Evolutionary conservation across 92 coral and sea anemone species (phyloP).

Genomic region (Epizoanthus stellaris): DNA sequence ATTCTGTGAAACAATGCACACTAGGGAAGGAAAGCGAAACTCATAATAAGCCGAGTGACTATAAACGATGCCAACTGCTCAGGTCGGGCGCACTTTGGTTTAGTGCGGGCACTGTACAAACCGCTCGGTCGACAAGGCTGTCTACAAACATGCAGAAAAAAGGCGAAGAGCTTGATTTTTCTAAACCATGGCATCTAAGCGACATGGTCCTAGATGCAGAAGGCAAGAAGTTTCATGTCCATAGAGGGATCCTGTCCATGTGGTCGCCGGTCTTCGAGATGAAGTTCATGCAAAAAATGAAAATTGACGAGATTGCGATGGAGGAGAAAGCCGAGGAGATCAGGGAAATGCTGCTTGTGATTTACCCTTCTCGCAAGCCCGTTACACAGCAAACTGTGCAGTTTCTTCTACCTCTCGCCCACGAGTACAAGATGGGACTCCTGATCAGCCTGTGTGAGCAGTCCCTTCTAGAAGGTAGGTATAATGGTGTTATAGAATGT

Average conservation of each 20-base stretch:
- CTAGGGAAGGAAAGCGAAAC: not conserved
- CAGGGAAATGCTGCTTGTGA: conserved; percentile 73
- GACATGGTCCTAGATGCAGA: conserved; percentile 69
- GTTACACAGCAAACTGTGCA: conserved; percentile 75
- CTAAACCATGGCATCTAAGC: conserved; percentile 85
- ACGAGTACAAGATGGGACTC: conserved; percentile 87
- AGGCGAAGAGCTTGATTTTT: conserved; percentile 77
- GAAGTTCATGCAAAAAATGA: conserved; percentile 73
- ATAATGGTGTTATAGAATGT: too few species aligned
- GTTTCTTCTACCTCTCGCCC: conserved; percentile 69
- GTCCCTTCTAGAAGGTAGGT: conserved; percentile 49
- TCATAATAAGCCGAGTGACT: not conserved
- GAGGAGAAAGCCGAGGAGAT: conserved; percentile 75
- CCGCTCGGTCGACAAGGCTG: not conserved
- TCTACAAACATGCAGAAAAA: conserved; percentile 71
- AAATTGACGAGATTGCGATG: conserved; percentile 64
- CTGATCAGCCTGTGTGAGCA: conserved; percentile 81
- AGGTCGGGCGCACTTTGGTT: not conserved
- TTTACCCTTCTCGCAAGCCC: conserved; percentile 79
- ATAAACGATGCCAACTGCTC: conserved; percentile 13
- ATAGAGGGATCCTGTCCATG: conserved; percentile 79
- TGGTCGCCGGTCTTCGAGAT: conserved; percentile 92
- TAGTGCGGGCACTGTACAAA: not conserved
- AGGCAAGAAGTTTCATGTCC: conserved; percentile 77
- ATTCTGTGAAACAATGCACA: not conserved